phyloP scores from a whole-genome alignment of 2,888 invertebrate species.

The Eilema griseolum region DNA sequence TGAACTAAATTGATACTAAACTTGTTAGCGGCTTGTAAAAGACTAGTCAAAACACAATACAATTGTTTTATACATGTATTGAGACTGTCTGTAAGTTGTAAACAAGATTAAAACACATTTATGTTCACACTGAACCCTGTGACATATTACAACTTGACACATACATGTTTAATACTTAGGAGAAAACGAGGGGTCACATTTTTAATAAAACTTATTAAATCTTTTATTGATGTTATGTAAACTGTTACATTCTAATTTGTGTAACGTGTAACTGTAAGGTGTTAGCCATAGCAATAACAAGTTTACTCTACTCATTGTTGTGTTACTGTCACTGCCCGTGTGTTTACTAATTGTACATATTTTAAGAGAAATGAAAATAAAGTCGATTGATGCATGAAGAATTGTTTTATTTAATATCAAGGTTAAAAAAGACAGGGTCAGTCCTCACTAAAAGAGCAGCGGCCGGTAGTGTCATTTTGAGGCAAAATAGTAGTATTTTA shows the following conservation, averaged over 20 bases:
- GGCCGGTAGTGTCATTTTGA: too few relatives aligned
- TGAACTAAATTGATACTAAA: too few relatives aligned
- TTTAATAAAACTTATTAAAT: background rate
- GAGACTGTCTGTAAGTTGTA: too few relatives aligned
- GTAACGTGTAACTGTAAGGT: conserved; percentile 28
- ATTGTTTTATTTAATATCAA: conserved; percentile 1
- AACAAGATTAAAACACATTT: too few relatives aligned
- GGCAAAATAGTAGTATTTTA: too few relatives aligned
- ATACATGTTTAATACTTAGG: too few relatives aligned
- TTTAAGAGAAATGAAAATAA: conserved; percentile 42
- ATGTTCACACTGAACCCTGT: too few relatives aligned
- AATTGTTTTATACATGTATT: too few relatives aligned
- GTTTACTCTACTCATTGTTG: conserved; percentile 41
- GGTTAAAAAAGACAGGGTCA: background rate
- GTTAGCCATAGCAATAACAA: conserved; percentile 34
- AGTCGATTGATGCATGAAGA: conserved; percentile 26
- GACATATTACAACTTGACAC: too few relatives aligned
- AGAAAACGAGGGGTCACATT: background rate
- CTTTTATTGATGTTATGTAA: background rate
- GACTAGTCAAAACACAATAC: too few relatives aligned
- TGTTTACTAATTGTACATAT: conserved; percentile 53
- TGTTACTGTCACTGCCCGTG: conserved; percentile 58
- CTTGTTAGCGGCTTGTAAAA: too few relatives aligned
- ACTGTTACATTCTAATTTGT: conserved; percentile 25
- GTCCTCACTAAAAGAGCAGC: too few relatives aligned